phyloP scores from a whole-genome alignment of 1,140 invertebrate genomes.

The Diabrotica virgifera region DNA sequence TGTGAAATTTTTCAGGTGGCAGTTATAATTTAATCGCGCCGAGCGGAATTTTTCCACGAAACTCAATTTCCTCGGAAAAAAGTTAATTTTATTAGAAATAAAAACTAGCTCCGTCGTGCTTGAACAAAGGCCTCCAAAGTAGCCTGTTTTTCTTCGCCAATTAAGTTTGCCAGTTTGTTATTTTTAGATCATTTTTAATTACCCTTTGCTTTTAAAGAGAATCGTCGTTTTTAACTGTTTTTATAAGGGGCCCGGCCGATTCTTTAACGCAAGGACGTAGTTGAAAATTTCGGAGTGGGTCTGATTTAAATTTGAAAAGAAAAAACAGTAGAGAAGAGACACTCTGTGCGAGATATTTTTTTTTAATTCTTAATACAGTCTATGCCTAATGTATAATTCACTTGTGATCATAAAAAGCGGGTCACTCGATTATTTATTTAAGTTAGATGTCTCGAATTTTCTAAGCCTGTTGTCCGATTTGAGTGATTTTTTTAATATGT shows the following conservation, averaged over 20 bases:
- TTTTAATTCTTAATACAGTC: too few relatives aligned
- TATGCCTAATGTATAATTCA: too few relatives aligned
- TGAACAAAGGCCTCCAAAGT: constrained; percentile 20
- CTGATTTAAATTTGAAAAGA: too few relatives aligned
- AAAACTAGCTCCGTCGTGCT: constrained; percentile 13
- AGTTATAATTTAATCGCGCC: neutral
- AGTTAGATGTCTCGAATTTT: too few relatives aligned
- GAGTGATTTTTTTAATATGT: too few relatives aligned
- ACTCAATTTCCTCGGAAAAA: constrained; percentile 3
- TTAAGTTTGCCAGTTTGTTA: constrained; percentile 42
- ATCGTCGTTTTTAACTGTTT: constrained; percentile 33
- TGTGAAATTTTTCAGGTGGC: neutral
- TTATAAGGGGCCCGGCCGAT: constrained; percentile 20
- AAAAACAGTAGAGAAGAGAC: too few relatives aligned
- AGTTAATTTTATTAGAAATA: constrained; percentile 19
- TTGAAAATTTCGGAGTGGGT: too few relatives aligned
- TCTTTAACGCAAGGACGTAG: constrained; percentile 6
- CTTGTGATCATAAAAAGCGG: too few relatives aligned
- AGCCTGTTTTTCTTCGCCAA: constrained; percentile 40
- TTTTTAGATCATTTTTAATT: constrained; percentile 43
- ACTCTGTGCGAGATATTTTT: too few relatives aligned
- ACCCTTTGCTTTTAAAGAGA: constrained; percentile 36
- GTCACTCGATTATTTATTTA: too few relatives aligned
- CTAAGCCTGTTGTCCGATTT: too few relatives aligned
- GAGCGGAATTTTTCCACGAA: neutral